Percentiles rank a stretch among this genome's conserved stretches.
These are phyloP conservation scores for Poecilia picta DNA, from an alignment of 2,797 vertebrate species.

Conservation along the genomic window DNA sequence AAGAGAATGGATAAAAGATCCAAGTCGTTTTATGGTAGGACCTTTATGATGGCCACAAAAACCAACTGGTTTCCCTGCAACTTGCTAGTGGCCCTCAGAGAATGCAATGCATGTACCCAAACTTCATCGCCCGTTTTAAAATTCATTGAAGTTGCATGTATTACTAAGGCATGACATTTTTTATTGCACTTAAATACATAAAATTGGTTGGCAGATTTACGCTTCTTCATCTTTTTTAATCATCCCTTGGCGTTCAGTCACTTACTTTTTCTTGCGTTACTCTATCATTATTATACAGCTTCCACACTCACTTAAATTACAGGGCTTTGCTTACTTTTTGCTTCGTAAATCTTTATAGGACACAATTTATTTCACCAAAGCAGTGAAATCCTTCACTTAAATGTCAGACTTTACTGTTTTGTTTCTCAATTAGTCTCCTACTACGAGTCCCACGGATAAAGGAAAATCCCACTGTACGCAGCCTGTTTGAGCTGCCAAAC, in stretches of 20 bases:
- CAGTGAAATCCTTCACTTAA: constrained; percentile 16
- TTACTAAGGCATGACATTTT: background rate
- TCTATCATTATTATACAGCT: constrained; percentile 5
- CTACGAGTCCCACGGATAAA: constrained; percentile 7
- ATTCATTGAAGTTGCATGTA: background rate
- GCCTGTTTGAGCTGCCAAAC: constrained; percentile 22
- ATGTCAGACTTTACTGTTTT: constrained; percentile 11
- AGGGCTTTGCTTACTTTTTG: background rate
- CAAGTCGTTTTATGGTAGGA: background rate
- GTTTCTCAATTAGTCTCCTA: constrained; percentile 17
- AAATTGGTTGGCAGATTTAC: background rate
- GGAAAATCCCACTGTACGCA: constrained; percentile 13
- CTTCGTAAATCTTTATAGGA: constrained; percentile 7
- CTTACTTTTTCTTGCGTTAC: background rate
- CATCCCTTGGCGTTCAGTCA: background rate
- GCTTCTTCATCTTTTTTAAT: background rate
- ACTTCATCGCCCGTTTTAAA: background rate
- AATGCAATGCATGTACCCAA: background rate
- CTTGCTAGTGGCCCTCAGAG: background rate
- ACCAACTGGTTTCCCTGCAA: background rate
- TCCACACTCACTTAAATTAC: background rate
- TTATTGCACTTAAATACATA: background rate
- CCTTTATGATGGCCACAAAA: background rate
- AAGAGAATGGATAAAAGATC: background rate
- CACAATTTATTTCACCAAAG: constrained; percentile 11